phyloP scores from a whole-genome alignment of 2,797 vertebrate species.

The Trichosurus vulpecula region DNA sequence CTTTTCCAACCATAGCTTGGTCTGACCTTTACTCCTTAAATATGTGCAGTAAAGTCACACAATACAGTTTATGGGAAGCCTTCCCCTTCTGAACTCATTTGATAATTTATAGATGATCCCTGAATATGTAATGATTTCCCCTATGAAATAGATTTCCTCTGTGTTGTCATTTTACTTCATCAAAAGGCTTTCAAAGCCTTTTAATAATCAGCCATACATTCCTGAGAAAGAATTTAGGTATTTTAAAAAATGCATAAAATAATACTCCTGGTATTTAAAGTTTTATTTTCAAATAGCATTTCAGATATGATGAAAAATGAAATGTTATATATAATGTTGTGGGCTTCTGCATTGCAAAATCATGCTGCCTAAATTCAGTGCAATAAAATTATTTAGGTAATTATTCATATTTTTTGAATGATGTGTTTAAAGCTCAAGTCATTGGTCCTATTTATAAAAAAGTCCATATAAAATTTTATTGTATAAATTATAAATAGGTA shows the following conservation, averaged over 20 bases:
- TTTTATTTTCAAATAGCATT: conserved; percentile 24
- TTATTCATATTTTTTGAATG: conserved; percentile 39
- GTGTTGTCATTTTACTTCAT: background rate
- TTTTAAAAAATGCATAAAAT: background rate
- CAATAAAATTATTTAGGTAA: conserved; percentile 15
- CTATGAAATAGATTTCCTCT: background rate
- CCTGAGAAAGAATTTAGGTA: background rate
- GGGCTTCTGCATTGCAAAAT: conserved; percentile 31
- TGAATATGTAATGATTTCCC: background rate
- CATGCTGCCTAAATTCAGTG: conserved; percentile 20
- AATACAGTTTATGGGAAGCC: background rate
- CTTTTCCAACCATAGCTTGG: background rate
- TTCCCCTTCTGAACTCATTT: background rate
- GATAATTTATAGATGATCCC: background rate
- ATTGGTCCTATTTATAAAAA: background rate
- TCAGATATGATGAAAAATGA: conserved; percentile 27
- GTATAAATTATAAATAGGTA: background rate
- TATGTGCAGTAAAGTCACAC: background rate
- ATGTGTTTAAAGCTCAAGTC: conserved; percentile 16
- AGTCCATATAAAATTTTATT: conserved; percentile 26
- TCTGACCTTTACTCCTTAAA: background rate
- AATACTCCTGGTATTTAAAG: conserved; percentile 12
- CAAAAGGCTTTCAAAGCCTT: background rate
- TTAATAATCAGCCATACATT: background rate
- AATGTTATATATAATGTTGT: background rate